Percentiles rank a stretch among this genome's conserved stretches.
These are phyloP conservation scores for Solenopsis fugax DNA, from an alignment of 1,140 invertebrate species.

Conservation along the genomic window DNA sequence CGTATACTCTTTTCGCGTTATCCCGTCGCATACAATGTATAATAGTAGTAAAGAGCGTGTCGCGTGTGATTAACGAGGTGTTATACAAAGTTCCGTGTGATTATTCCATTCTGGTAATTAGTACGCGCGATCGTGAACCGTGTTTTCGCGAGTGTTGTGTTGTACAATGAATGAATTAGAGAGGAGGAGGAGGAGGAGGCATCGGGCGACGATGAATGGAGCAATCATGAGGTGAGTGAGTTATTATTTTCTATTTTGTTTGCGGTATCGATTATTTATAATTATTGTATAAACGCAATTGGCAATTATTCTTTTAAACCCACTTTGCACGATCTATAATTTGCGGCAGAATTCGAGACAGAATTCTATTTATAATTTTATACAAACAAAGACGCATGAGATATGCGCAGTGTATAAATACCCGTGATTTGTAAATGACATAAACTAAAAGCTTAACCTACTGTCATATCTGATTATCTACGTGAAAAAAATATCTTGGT, in stretches of 20 bases:
- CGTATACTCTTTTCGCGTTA: background rate
- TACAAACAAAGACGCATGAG: too few relatives aligned
- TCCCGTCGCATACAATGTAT: background rate
- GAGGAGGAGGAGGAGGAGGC: background rate
- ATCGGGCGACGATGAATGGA: too few relatives aligned
- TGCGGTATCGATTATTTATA: background rate
- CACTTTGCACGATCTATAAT: too few relatives aligned
- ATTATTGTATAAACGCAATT: background rate
- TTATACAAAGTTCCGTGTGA: slow-evolving; percentile 13
- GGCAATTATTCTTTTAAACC: background rate
- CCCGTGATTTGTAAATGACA: too few relatives aligned
- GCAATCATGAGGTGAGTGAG: background rate
- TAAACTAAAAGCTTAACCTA: too few relatives aligned
- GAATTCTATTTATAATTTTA: too few relatives aligned
- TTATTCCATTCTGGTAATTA: slow-evolving; percentile 14
- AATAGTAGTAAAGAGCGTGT: background rate
- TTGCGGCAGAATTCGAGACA: too few relatives aligned
- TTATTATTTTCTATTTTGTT: background rate
- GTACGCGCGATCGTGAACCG: background rate
- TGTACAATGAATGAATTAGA: background rate
- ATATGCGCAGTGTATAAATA: too few relatives aligned
- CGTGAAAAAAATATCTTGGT: too few relatives aligned
- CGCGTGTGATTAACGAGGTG: background rate
- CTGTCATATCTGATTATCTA: too few relatives aligned
- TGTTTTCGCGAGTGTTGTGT: background rate